Base-by-base conservation (phyloP, 2,797 vertebrate species). In the Poliocrania exsul region DNA sequence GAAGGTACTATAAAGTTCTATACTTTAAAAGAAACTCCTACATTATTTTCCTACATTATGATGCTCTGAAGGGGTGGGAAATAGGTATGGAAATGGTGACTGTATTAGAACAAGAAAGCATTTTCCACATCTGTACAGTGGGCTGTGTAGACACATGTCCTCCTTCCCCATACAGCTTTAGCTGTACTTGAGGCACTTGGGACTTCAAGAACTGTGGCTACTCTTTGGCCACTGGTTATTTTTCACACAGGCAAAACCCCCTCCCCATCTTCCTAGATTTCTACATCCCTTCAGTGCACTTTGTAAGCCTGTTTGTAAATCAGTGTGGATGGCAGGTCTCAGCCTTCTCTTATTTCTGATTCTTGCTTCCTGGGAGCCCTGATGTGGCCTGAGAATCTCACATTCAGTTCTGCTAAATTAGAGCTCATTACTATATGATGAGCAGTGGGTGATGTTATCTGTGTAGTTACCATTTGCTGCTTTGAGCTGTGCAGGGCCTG, bases 1-100 rank as follows among this genome's bases (percentile, higher is more conserved):
- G 96, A 99, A 99, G 98, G 99, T 99, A 96, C 15, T 46, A 10
- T 16, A 3, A 74, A 90, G 47, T 73, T 79, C 13, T 60, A 0
- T 38, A 35, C 21, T 53, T 82, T 21, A 77, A 31, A 70, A 73
- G 26, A 84, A n/a, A 17, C 13, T 60, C 10, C 33, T 80, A 1
- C 11, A 1, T 65, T 58, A 18, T 78, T 86, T 92, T 88, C 37
- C 31, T 54, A 9, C 26, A 15, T 81, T 84, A 47, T 24, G 4
- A 2, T 86, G 49, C 26, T 84, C 66, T 84, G 58, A 49, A 84
- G 25, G 75, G 38, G 25, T 44, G 28, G 60, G 47, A 84, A 72
- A 66, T 28, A 42, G 37, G 26, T 37, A 25, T 0, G 4, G 70
- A 83, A 74, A 50, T 53, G 3, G 8, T 72, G 17, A 80, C 20